Base-by-base conservation (phyloP, 2,888 invertebrate genomes). In the Ephialtes manifestator region DNA sequence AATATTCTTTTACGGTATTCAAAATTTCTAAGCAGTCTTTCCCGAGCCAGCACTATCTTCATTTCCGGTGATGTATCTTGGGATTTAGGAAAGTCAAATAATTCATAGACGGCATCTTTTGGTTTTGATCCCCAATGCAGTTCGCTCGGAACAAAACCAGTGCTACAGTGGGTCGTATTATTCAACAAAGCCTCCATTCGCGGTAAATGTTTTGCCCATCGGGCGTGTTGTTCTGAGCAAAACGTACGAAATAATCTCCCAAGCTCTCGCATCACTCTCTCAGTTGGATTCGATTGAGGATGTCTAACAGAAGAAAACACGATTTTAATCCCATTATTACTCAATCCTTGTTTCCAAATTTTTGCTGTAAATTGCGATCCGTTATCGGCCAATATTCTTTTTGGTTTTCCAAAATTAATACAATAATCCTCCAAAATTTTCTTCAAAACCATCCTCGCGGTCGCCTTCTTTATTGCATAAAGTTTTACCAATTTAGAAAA, bases 201-300 rank as follows among this genome's bases (percentile, higher is more conserved):
- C 0, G 51, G 81, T 13, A 81, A 11, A n/a, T 71, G 46, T 53
- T 81, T 75, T 18, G 74, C 81, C 81, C 81, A 81, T 18, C 67
- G 65, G 4, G 80, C 63, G 13, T 80, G 80, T 15, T 71, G 80
- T 5, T 80, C 72, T 0, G 60, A 28, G 60, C 79, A 84, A 67
- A 63, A 63, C 0, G 77, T 76, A 11, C 87, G 58, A 65, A 86
- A 87, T 5, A 87, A 39, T 31, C 76, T 60, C 0, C 83, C 85
- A 11, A 87, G n/a, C 13, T 87, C 83, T n/a, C 86, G 51, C 86
- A 87, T 87, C 1, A 86, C 71, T 4, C 86, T 78, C 24, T 87
- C 84, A 2, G 83, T 79, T 0, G 83, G 83, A 71, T 86, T 70
- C 0, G 70, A 78, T 24, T 78, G 68, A 18, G 78, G 78, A 31